These are phyloP conservation scores for Ichneumoninae sp. DNA, from an alignment of 2,888 invertebrate species.

Conservation along the genomic window DNA sequence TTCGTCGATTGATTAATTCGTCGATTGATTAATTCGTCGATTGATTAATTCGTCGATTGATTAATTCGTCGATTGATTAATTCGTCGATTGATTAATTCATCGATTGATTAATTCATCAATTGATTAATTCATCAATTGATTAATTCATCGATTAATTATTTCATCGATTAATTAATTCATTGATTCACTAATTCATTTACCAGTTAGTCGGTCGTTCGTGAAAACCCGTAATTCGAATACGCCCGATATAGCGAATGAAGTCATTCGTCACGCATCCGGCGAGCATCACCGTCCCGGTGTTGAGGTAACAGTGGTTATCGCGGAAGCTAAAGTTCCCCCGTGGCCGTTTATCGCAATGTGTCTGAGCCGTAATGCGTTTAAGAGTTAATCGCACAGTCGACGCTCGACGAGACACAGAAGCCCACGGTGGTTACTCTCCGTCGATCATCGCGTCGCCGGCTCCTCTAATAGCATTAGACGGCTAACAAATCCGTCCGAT, in stretches of 20 bases:
- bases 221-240: background rate
- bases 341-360: conserved; percentile 27
- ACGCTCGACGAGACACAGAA: conserved; percentile 45
- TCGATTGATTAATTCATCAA: no score
- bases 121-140: no score
- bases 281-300: background rate
- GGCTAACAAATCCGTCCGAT: conserved; percentile 46
- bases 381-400: conserved; percentile 59
- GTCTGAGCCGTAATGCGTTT: conserved; percentile 67
- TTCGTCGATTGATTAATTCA: no score
- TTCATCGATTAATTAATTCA: no score
- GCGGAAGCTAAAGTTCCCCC: background rate
- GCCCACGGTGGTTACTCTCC: conserved; percentile 33
- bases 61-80: no score
- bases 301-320: background rate
- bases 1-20: no score
- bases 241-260: background rate
- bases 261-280: background rate
- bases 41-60: background rate
- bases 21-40: background rate
- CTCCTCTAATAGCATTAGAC: conserved; percentile 55
- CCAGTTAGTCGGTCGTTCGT: background rate
- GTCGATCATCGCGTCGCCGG: conserved; percentile 20
- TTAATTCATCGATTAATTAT: no score
- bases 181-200: background rate